phyloP scores from a whole-genome alignment of 1,140 invertebrate genomes.

The Hylaeus volcanicus region DNA sequence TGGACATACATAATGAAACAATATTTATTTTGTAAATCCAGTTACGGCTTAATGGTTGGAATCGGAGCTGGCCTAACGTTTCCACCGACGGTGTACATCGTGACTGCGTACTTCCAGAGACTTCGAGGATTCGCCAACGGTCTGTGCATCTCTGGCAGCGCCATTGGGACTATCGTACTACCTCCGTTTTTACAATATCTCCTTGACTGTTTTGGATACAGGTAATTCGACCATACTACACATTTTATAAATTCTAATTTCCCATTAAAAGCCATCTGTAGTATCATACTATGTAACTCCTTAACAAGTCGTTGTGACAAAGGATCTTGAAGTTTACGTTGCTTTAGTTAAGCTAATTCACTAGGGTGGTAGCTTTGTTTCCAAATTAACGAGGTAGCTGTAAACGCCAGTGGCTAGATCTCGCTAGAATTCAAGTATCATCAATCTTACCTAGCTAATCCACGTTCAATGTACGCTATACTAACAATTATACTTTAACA shows the following conservation, averaged over 20 bases:
- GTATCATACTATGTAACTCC: neutral
- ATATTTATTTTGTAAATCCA: conserved; percentile 63
- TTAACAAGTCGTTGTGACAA: neutral
- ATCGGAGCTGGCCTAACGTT: conserved; percentile 89
- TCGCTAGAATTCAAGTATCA: too few relatives aligned
- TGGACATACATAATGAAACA: neutral
- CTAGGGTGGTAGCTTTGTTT: too few relatives aligned
- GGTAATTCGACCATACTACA: conserved; percentile 76
- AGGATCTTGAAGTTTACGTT: too few relatives aligned
- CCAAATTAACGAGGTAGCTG: too few relatives aligned
- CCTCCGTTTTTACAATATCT: conserved; percentile 88
- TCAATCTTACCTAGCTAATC: too few relatives aligned
- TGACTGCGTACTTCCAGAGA: conserved; percentile 91
- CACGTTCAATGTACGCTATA: too few relatives aligned
- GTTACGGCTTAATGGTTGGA: conserved; percentile 89
- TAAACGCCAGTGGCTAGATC: too few relatives aligned
- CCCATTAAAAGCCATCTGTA: too few relatives aligned
- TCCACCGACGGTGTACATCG: conserved; percentile 93
- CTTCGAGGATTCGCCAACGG: conserved; percentile 92
- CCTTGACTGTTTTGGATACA: conserved; percentile 87
- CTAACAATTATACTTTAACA: too few relatives aligned
- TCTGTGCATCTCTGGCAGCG: conserved; percentile 92
- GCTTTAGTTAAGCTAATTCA: too few relatives aligned
- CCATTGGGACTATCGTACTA: conserved; percentile 89
- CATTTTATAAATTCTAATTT: too few relatives aligned